phyloP scores from a whole-genome alignment of 2,113 vertebrate species.

The Scytalopus superciliaris region DNA sequence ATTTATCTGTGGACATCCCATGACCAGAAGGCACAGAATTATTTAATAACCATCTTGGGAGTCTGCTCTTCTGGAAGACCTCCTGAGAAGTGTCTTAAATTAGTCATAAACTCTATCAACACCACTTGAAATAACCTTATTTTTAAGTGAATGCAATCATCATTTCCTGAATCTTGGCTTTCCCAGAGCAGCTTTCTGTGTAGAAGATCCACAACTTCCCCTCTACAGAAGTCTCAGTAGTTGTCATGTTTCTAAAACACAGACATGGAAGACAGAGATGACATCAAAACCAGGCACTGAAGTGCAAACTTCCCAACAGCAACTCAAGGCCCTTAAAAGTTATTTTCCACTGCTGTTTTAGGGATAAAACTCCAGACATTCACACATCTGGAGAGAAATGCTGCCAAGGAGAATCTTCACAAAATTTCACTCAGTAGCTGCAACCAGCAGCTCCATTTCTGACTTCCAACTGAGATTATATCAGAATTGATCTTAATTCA shows the following conservation, averaged over 20 bases:
- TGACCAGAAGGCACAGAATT: not conserved
- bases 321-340: not conserved
- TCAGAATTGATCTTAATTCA: slow-evolving; percentile 26
- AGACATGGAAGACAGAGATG: not conserved
- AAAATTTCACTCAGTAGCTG: not conserved
- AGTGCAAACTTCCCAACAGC: not conserved
- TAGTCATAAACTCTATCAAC: not conserved
- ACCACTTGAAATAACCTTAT: not conserved
- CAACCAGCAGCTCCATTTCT: not conserved
- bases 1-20: not conserved
- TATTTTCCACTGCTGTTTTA: not conserved
- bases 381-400: not conserved
- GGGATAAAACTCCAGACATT: not conserved
- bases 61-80: not conserved
- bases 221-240: not conserved
- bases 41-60: not conserved
- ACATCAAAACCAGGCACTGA: not conserved
- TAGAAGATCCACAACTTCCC: not conserved
- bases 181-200: not conserved
- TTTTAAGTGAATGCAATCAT: not conserved
- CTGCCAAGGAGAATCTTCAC: not conserved
- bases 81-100: not conserved
- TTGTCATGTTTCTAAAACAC: not conserved
- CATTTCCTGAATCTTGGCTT: not conserved
- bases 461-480: not conserved